Percentiles rank a stretch among this genome's conserved stretches.
Evolutionary conservation across 2,113 vertebrate genomes (phyloP).

Genomic region (Chamaea fasciata): DNA sequence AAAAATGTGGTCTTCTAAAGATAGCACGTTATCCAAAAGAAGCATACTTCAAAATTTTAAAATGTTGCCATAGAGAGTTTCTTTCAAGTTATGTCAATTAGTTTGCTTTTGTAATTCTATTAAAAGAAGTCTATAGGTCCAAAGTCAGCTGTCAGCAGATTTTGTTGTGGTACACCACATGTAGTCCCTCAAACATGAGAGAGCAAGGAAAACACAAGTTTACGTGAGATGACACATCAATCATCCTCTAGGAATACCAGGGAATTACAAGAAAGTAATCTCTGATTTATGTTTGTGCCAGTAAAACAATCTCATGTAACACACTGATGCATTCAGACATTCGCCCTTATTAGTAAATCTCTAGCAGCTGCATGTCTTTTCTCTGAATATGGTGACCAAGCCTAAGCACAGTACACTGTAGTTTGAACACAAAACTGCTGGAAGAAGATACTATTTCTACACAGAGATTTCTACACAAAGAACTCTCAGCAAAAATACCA

Average conservation of each 20-base stretch:
- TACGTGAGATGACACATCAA: not conserved
- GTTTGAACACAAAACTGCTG: not conserved
- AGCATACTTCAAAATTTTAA: not conserved
- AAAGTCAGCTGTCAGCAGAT: not conserved
- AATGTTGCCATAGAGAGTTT: not conserved
- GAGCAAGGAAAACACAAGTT: not conserved
- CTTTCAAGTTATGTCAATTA: not conserved
- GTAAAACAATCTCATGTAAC: not conserved
- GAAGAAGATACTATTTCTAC: not conserved
- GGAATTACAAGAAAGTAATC: not conserved
- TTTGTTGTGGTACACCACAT: not conserved
- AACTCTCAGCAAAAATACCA: not conserved
- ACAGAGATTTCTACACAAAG: not conserved
- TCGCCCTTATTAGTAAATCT: not conserved
- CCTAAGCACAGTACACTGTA: not conserved
- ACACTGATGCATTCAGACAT: not conserved
- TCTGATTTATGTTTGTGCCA: not conserved
- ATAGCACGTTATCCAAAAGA: not conserved
- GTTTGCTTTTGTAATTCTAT: not conserved
- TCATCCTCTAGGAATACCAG: not conserved
- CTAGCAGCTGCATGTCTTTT: not conserved
- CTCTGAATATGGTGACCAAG: not conserved
- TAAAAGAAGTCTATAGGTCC: not conserved
- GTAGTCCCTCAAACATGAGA: not conserved
- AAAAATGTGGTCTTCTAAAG: not conserved